phyloP scores from a whole-genome alignment of 2,888 invertebrate genomes.

The Microctonus hyperodae region DNA sequence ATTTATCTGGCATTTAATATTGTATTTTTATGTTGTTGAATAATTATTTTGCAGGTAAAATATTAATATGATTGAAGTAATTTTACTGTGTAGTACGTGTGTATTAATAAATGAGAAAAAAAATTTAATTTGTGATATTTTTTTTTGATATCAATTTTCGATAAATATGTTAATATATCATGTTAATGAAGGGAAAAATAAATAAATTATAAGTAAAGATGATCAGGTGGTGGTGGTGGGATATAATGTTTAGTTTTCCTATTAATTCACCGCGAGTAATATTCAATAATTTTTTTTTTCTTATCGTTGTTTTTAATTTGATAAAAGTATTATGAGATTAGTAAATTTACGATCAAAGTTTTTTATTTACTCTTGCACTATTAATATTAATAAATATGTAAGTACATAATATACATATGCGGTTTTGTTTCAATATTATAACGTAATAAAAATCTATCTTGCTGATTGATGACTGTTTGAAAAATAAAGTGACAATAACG shows the following conservation, averaged over 20 bases:
- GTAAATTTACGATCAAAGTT: not conserved
- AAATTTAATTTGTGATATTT: too few species aligned
- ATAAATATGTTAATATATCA: not conserved
- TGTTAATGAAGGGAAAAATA: not conserved
- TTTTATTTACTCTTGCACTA: not conserved
- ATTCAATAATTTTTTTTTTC: not conserved
- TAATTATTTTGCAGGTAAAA: too few species aligned
- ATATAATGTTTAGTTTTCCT: not conserved
- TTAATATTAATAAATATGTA: not conserved
- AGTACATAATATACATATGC: too few species aligned
- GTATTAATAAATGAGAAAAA: too few species aligned
- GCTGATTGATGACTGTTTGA: not conserved
- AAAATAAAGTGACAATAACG: not conserved
- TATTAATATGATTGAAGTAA: too few species aligned
- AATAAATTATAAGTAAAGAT: not conserved
- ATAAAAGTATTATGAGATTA: not conserved
- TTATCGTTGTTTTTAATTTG: not conserved
- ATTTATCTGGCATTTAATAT: too few species aligned
- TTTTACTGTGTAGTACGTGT: too few species aligned
- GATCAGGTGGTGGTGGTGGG: not conserved
- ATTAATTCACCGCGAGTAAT: not conserved
- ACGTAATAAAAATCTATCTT: not conserved
- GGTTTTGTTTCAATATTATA: not conserved
- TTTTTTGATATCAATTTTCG: not conserved
- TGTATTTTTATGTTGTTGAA: too few species aligned